Conservation (phyloP, 2,797 vertebrate species). For the Carapus acus region DNA sequence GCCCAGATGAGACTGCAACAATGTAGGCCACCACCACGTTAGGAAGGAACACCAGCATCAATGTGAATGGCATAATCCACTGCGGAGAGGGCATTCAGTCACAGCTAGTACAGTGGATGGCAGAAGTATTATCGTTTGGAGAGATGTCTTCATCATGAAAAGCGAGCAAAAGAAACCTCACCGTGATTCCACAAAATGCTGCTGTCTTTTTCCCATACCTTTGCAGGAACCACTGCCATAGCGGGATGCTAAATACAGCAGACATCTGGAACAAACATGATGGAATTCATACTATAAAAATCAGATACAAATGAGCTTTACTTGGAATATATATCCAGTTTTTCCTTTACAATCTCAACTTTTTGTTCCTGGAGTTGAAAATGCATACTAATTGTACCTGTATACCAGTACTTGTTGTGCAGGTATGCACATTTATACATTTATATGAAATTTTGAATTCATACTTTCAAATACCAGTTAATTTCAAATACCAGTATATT, state of each 20-base stretch:
- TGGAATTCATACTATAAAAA: too few relatives aligned
- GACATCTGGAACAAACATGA: conserved; percentile 73
- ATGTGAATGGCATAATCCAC: conserved; percentile 91
- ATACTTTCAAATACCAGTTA: too few relatives aligned
- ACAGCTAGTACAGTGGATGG: conserved; percentile 43
- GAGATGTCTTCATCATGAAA: too few relatives aligned
- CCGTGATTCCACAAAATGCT: conserved; percentile 86
- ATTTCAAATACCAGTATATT: too few relatives aligned
- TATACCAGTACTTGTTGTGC: too few relatives aligned
- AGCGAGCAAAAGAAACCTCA: conserved; percentile 66
- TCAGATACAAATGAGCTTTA: too few relatives aligned
- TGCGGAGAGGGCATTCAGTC: conserved; percentile 39
- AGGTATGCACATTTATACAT: too few relatives aligned
- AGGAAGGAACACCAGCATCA: conserved; percentile 87
- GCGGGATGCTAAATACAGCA: conserved; percentile 84
- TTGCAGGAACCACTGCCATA: conserved; percentile 94
- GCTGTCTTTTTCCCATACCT: conserved; percentile 90
- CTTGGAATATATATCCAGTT: too few relatives aligned
- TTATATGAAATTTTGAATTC: too few relatives aligned
- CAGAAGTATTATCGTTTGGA: conserved; percentile 7
- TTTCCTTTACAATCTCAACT: too few relatives aligned
- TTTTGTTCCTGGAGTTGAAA: too few relatives aligned
- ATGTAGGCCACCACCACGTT: conserved; percentile 83
- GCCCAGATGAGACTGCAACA: conserved; percentile 84
- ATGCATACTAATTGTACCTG: too few relatives aligned